phyloP scores from a whole-genome alignment of 2,113 vertebrate genomes.

The Stictonetta naevosa region DNA sequence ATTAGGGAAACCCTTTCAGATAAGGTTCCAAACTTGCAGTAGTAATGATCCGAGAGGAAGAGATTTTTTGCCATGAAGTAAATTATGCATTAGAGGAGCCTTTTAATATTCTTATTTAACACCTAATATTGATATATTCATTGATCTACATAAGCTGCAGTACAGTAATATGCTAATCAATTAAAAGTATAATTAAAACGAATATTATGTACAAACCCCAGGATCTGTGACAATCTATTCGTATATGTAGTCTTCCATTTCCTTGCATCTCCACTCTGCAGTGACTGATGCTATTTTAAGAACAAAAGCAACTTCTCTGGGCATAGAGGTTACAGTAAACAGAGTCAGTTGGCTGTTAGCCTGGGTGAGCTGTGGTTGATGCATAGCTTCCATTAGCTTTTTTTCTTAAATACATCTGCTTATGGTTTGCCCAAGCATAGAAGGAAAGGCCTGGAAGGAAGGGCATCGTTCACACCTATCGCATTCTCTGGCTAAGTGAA shows the following conservation, averaged over 20 bases:
- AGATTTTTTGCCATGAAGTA: conserved; percentile 36
- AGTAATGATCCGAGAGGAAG: conserved; percentile 44
- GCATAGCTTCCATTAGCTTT: neutral
- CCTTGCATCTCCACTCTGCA: neutral
- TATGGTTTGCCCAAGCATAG: neutral
- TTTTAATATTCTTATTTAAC: conserved; percentile 57
- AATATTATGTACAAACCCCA: neutral
- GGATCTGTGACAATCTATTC: neutral
- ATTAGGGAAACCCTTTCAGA: conserved; percentile 39
- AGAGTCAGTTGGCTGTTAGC: conserved; percentile 20
- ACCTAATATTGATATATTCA: conserved; percentile 33
- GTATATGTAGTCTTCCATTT: neutral
- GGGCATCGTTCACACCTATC: neutral
- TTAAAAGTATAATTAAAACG: conserved; percentile 32
- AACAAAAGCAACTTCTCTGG: conserved; percentile 30
- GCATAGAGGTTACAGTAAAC: neutral
- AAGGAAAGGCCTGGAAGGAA: neutral
- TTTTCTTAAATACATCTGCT: neutral
- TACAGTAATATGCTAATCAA: conserved; percentile 18
- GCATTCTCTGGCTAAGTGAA: neutral
- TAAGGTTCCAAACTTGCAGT: conserved; percentile 42
- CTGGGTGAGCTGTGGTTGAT: neutral
- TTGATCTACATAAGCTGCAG: conserved; percentile 1
- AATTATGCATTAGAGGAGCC: conserved; percentile 28
- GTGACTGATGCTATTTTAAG: conserved; percentile 7